phyloP scores from a whole-genome alignment of 2,113 vertebrate species.

The Addax nasomaculatus region DNA sequence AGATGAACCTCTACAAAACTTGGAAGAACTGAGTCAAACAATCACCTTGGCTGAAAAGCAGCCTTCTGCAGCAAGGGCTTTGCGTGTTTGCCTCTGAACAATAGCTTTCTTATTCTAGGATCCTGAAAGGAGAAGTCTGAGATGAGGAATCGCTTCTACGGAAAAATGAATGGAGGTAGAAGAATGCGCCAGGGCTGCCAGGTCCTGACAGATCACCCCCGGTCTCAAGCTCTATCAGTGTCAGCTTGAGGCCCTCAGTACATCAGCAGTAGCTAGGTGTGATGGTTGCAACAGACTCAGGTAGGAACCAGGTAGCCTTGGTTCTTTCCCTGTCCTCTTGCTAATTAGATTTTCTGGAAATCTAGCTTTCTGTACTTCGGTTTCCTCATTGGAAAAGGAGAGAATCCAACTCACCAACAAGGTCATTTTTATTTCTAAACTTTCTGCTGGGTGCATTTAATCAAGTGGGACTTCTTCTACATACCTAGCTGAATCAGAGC shows the following conservation, averaged over 20 bases:
- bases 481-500: background rate
- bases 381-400: background rate
- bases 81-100: background rate
- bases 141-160: background rate
- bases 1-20: background rate
- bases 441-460: background rate
- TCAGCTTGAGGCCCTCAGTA: background rate
- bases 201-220: background rate
- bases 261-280: background rate
- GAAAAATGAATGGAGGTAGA: background rate
- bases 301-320: background rate
- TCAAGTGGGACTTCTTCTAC: background rate
- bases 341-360: background rate
- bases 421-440: background rate
- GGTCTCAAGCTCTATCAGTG: background rate
- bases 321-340: background rate
- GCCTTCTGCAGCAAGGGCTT: background rate
- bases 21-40: background rate
- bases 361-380: background rate
- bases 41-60: background rate
- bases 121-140: background rate
- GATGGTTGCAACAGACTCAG: background rate
- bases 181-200: background rate
- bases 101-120: slow-evolving; percentile 14
- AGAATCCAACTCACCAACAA: background rate